Base-by-base conservation (phyloP, 2,113 vertebrate species). In the Chiloscyllium plagiosum region DNA sequence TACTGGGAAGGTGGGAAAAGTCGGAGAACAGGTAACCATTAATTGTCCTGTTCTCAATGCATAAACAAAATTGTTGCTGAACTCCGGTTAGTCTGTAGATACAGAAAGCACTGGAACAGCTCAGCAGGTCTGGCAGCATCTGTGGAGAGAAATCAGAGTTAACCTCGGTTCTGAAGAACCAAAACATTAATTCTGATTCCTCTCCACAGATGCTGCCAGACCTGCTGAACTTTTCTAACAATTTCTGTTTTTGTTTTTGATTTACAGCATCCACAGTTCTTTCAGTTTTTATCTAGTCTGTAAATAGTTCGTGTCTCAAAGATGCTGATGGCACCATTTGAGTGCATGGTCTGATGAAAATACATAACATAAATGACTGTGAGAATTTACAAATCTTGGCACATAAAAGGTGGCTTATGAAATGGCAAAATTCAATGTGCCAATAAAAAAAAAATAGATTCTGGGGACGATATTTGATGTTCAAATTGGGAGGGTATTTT, bases 21-120 rank as follows among this genome's bases (percentile, higher is more conserved):
- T 98, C 97, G 99, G 99, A 92, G 99, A 99, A 96, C 98, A 98
- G 98, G 99, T 99, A 97, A 98, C 96, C 19, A 33, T 76, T 61
- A 7, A 61, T 61, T 22, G 95, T 96, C 78, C 87, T 19, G 17
- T 72, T 76, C 52, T 37, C 61, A 68, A 10, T 19, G 17, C 22
- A 1, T n/a, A 12, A 83, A n/a, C 89, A 66, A 17, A n/a, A 24
- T 3, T 93, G 5, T 20, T 65, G 87, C 87, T 19, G 29, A 33
- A 19, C 65, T 66, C n/a, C 66, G 19, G n/a, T 92, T 92, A 92
- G n/a, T 66, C 12, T 24, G 29, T 33, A 90, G 12, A 10, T 61
- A 61, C 56, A 61, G 56, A 10, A 61, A 61, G 7, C 10, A 10
- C 56, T 61, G 56, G 56, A 61, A 61, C 7, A 61, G 56, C 56